These are phyloP conservation scores for Drosophila nigromelanica DNA, from an alignment of 1,140 invertebrate genomes.

Conservation along the genomic window DNA sequence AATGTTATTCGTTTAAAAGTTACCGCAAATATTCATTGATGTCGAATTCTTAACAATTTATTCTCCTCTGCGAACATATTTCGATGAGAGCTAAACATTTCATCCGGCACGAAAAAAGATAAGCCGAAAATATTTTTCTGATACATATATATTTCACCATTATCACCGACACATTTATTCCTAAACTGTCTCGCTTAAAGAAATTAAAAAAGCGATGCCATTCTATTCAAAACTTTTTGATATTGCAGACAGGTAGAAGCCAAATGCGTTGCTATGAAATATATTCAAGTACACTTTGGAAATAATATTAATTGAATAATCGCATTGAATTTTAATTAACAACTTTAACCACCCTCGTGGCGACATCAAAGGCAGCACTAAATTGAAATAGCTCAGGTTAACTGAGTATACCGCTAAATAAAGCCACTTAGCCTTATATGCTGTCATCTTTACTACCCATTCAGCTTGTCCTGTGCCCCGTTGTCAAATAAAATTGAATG, in stretches of 20 bases:
- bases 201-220: neutral
- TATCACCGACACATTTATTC: too few relatives aligned
- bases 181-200: too few relatives aligned
- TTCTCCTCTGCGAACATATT: too few relatives aligned
- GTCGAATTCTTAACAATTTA: too few relatives aligned
- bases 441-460: constrained; percentile 1
- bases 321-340: constrained; percentile 35
- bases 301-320: constrained; percentile 18
- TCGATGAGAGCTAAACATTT: too few relatives aligned
- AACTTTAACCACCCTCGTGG: neutral
- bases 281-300: neutral
- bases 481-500: constrained; percentile 69
- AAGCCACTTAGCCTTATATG: constrained; percentile 40
- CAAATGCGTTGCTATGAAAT: neutral
- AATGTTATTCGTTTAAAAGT: too few relatives aligned
- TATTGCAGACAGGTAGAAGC: too few relatives aligned
- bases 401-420: constrained; percentile 28
- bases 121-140: too few relatives aligned
- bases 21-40: too few relatives aligned
- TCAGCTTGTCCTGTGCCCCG: neutral
- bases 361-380: constrained; percentile 37
- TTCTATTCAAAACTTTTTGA: too few relatives aligned
- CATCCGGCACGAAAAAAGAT: too few relatives aligned
- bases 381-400: constrained; percentile 28
- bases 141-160: too few relatives aligned